Base-by-base conservation (phyloP, 30 jellyfish, hydroid and myxozoan species). In the Cassiopea xamachana region DNA sequence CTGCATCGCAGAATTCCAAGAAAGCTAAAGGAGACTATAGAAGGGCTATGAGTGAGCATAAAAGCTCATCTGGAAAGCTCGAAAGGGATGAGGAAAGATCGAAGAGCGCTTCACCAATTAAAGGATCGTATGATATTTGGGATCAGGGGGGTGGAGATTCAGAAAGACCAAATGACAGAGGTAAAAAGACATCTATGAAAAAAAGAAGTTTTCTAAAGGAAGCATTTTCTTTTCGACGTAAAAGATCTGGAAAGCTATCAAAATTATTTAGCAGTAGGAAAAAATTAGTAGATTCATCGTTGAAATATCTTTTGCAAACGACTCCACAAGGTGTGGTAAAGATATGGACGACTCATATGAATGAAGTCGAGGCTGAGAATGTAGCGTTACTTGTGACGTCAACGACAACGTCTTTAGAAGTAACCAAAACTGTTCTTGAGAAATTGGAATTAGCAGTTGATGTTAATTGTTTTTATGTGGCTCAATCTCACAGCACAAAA, bases 151-250 rank as follows among this genome's bases (percentile, higher is more conserved):
- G n/a, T n/a, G n/a, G 51, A 7, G 48, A 2, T 47, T 45, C 75
- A 27, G 2, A 27, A 43, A 70, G 19, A 45, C 19, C 80, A 15
- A 61, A 80, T 7, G 47, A 44, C 1, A 80, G 60, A 14, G 68
- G 27, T 46, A 60, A 59, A 43, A 80, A 80, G 14, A 2, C 80
- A 19, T 71, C 80, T 2, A 2, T n/a, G 45, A 83, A 83, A 72
- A 83, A 83, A 85, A 83, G 19, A 67, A 90, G 97, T 69, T 90
- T 90, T 79, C 43, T 90, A 69, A 76, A 77, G 48, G 96, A 74
- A 68, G 97, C 97, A 16, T 85, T 91, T 64, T 91, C 97, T n/a
- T 91, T 91, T 72, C 87, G 94, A 16, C 82, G 97, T n/a, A 91
- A 83, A 67, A 88, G 92, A 17, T 58, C 89, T 1, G 83, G 89